Base-by-base conservation (phyloP, 2,797 vertebrate genomes). In the Mormyrops attenuatus region DNA sequence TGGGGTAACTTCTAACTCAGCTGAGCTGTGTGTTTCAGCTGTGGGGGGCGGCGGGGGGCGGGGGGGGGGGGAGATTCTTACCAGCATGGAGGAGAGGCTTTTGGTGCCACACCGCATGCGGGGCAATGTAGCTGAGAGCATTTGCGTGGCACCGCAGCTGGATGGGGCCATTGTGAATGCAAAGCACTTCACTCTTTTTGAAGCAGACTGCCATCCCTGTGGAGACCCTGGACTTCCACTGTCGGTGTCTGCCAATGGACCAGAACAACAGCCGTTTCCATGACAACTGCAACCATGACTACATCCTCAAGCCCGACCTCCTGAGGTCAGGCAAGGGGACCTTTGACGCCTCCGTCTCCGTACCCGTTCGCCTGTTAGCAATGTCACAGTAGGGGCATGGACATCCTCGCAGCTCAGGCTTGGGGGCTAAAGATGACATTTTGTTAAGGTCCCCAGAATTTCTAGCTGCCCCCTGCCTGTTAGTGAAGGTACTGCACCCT, bases 211-310 rank as follows among this genome's bases (percentile, higher is more conserved):
- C 44, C 52, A 13, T 38, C 86, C 92, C 94, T 89, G 53, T 92
- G 98, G 98, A 98, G 95, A 97, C 97, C 77, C 95, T 98, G 91
- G 98, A 98, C 94, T 98, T 97, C 93, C 97, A 98, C 92, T 97
- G 97, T 1, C 89, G 90, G 0, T 97, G 96, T 91, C 0, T 94
- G 86, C 91, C 95, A 15, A 98, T 98, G 97, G 97, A 98, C 89
- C 91, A 98, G 89, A 97, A 97, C 90, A 93, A 95, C 69, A 97
- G 97, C 20, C 97, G 96, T 94, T 98, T 97, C 96, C 94, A 95
- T 91, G 97, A 98, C 95, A 98, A 98, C 85, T 97, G 98, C 50
- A 94, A 96, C 26, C 97, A 96, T 90, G 97, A 97, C 20, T 98
- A 97, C 8, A 0, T 97, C 93, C 94, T 98, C 92, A 98, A 98